These are phyloP conservation scores for Tor tambroides DNA, from an alignment of 2,113 vertebrate genomes.

Conservation along the genomic window DNA sequence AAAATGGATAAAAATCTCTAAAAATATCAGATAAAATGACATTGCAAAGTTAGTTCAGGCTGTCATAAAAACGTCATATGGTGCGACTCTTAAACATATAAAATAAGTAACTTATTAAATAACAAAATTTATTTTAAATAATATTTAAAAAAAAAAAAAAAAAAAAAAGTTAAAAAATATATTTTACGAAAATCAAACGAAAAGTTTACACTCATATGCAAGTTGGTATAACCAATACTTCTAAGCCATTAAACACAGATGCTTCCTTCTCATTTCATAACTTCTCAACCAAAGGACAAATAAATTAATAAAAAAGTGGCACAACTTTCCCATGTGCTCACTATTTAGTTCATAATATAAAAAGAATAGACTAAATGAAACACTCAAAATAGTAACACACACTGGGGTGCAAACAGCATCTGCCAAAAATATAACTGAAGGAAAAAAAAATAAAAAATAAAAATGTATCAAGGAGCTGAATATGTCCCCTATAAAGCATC, in stretches of 20 bases:
- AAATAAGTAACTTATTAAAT: not conserved
- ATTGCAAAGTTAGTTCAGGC: not conserved
- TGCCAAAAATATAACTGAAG: constrained; percentile 2
- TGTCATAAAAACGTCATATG: not conserved
- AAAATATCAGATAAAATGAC: not conserved
- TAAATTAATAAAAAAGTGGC: not conserved
- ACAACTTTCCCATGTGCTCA: not conserved
- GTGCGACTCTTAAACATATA: not conserved
- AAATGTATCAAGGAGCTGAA: not conserved
- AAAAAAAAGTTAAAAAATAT: too few relatives aligned
- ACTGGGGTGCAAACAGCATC: not conserved
- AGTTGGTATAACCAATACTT: not conserved
- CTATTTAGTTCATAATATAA: not conserved
- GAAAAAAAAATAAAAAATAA: too few relatives aligned
- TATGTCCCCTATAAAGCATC: not conserved
- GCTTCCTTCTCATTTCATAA: not conserved
- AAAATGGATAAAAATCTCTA: not conserved
- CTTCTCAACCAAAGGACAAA: not conserved
- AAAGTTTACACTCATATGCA: too few relatives aligned
- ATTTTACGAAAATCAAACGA: too few relatives aligned
- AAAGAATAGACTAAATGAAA: not conserved
- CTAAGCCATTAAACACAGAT: not conserved
- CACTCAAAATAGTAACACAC: not conserved
- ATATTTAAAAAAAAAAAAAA: too few relatives aligned
- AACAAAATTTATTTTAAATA: not conserved